Evolutionary conservation across 1,140 invertebrate genomes (phyloP), one percentile per base, ranked within the genome.

Genomic region (Riptortus pedestris): DNA sequence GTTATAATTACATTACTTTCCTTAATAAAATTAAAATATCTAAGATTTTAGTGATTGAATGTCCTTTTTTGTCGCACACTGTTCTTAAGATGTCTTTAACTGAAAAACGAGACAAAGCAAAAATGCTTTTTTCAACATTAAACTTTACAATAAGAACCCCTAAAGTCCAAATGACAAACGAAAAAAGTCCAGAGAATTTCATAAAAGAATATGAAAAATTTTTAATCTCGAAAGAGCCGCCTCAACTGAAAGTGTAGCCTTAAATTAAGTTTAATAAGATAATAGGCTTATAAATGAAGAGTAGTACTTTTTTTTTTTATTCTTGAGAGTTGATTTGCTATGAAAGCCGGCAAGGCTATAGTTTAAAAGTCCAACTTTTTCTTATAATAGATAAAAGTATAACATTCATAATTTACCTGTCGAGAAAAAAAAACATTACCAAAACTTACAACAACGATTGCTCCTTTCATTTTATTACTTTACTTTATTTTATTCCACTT

Each of bases 201-300:
- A 47, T n/a, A 47, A 47, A 22, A 22, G 45, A 12, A 4, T n/a
- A 22, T 20, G 45, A 47, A 47, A 47, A 22, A 47, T 47, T 47
- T 47, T 47, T 47, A 47, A 47, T 47, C 45, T 22, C 22, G 45
- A 47, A 9, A 22, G 45, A 45, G 14, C 14, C 4, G 45, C 7
- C 16, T 38, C 33, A 38, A 38, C 33, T 16, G 45, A 47, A 47
- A 47, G 22, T 57, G 27, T 57, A n/a, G 18, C 24, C 24, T 57
- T 29, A 24, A 57, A 57, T 57, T 57, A 57, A 57, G 20, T 57
- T 26, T 57, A 57, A 57, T 57, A 57, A 57, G 52, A 57, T 57
- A 57, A 57, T 57, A 57, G 52, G 52, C 52, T 57, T 57, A 47
- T 9, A 26, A 57, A 57, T 57, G 28, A 57, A 27, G 24, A 26